A percentile compares a stretch with the other conserved stretches of the same genome.
These are phyloP conservation scores for Isaurus tuberculatus DNA, from an alignment of 92 coral and sea anemone species.

Conservation along the genomic window DNA sequence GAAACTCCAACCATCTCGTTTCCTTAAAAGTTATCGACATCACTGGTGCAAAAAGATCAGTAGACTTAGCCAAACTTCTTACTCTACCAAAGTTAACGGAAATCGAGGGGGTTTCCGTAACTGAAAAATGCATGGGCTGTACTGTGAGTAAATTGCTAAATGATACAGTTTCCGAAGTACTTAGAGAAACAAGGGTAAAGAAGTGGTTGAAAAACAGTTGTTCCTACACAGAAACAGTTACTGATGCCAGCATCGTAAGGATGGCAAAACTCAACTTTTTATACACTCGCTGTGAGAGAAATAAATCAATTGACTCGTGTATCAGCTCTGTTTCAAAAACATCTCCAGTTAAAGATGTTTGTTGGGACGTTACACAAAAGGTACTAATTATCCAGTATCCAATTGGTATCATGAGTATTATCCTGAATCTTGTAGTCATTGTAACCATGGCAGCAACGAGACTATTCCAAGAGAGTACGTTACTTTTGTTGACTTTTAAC, in stretches of 20 bases:
- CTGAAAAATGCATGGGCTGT: background rate
- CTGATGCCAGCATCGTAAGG: background rate
- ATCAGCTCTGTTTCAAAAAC: background rate
- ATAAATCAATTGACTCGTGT: background rate
- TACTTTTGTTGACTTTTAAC: background rate
- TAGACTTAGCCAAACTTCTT: background rate
- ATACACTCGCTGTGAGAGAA: background rate
- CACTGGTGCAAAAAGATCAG: background rate
- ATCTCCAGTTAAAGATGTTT: background rate
- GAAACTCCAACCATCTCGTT: slow-evolving; percentile 1
- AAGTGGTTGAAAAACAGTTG: slow-evolving; percentile 13
- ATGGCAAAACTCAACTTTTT: background rate
- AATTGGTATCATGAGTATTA: background rate
- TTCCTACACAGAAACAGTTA: background rate
- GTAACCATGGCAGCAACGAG: background rate
- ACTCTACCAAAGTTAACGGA: slow-evolving; percentile 4
- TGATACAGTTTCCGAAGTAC: background rate
- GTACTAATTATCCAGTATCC: background rate
- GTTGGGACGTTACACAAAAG: slow-evolving; percentile 18
- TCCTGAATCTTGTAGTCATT: slow-evolving; percentile 9
- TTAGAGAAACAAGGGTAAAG: background rate
- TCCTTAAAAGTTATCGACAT: background rate
- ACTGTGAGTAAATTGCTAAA: background rate
- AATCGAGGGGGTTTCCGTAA: slow-evolving; percentile 2
- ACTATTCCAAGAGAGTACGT: background rate